Evolutionary conservation across 2,888 invertebrate genomes (phyloP), one percentile per base, ranked within the genome.

Genomic region (Conistra vaccinii): DNA sequence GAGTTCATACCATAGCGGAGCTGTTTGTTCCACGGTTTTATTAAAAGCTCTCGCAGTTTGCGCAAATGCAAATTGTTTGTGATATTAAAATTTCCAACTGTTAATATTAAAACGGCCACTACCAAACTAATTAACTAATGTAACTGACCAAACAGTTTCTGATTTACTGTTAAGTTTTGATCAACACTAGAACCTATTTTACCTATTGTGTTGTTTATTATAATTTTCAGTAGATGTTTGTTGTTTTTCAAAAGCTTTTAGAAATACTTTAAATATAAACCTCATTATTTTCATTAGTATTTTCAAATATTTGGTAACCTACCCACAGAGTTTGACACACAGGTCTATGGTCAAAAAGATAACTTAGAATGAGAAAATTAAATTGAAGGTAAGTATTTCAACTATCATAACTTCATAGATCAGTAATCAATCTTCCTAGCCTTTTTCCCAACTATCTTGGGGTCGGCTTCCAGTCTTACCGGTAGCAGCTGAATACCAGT

Each of bases 21-120:
- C 90, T 93, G 93, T 94, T 93, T 93, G 92, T 92, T 92, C 90
- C 91, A 90, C 91, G 92, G 92, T 94, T 94, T 95, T 95, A 94
- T 94, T 94, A 94, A 94, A 95, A 92, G 92, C 93, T 89, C 91
- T 90, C 77, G 85, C 88, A 89, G 90, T 91, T 92, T 89, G 89
- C 89, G 85, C 88, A 85, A 91, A 92, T 93, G 93, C 92, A 92
- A 93, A 94, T 93, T 93, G 92, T 92, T 92, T 88, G 90, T 89
- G 85, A 92, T 93, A 93, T 93, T 93, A 92, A 94, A 93, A 92
- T 91, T 87, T 85, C 85, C 61, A 76, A 71, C 75, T 78, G 76
- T 76, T 84, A 79, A 83, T 87, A 79, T 83, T 77, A 73, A 77
- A 78, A 76, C 51, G 80, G 72, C 78, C 78, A 69, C 69, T 83